Evolutionary conservation across 2,113 vertebrate species (phyloP).

Genomic region (Fulmarus glacialis): DNA sequence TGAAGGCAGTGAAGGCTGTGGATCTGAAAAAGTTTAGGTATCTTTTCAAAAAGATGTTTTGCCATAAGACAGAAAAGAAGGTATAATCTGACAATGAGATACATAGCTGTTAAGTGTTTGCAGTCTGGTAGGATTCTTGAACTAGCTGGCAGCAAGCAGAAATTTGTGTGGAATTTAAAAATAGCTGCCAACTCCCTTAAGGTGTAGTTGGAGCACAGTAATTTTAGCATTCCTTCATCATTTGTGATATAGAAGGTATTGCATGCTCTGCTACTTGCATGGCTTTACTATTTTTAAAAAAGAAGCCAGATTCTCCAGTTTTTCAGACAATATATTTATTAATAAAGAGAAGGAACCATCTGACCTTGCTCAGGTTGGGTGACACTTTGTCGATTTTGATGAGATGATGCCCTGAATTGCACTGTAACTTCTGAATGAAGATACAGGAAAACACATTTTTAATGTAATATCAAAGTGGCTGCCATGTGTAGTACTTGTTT

Average conservation of each 20-base stretch:
- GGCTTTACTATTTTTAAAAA: not conserved
- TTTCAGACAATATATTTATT: not conserved
- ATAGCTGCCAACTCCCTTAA: not conserved
- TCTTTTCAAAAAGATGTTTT: constrained; percentile 5
- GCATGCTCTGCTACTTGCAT: not conserved
- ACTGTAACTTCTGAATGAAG: not conserved
- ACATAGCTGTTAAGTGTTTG: not conserved
- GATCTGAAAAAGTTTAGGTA: not conserved
- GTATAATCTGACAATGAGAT: not conserved
- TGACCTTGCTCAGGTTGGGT: not conserved
- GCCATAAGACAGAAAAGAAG: not conserved
- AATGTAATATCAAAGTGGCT: not conserved
- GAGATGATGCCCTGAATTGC: not conserved
- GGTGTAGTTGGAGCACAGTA: constrained; percentile 22
- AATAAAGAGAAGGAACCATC: not conserved
- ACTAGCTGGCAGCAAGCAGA: constrained; percentile 56
- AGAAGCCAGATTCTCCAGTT: not conserved
- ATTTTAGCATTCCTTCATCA: not conserved
- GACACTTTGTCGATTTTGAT: not conserved
- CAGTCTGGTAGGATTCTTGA: constrained; percentile 39
- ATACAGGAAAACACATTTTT: not conserved
- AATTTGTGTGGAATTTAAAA: constrained; percentile 48
- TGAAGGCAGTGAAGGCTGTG: not conserved
- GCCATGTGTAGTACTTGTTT: not conserved
- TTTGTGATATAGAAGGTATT: not conserved